phyloP scores from a whole-genome alignment of 2,888 invertebrate species.

The Andrena camellia region DNA sequence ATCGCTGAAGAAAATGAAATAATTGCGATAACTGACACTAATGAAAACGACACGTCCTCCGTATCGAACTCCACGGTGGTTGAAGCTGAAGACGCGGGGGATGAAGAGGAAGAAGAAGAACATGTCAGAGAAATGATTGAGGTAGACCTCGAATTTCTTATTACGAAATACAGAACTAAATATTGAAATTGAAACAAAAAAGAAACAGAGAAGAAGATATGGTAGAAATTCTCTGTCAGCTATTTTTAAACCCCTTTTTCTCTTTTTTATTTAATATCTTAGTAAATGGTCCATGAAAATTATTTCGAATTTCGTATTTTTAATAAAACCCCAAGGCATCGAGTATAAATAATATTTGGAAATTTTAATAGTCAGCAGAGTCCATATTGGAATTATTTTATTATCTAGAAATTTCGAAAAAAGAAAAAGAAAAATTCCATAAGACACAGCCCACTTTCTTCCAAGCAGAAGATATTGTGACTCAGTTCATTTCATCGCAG shows the following conservation, averaged over 20 bases:
- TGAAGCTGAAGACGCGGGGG: constrained; percentile 67
- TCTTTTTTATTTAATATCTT: no score
- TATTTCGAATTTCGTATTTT: no score
- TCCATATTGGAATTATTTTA: no score
- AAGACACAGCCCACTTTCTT: neutral
- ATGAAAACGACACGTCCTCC: constrained; percentile 43
- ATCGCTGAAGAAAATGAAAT: constrained; percentile 73
- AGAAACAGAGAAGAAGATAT: neutral
- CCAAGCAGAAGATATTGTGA: neutral
- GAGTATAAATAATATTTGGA: no score
- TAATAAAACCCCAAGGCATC: no score
- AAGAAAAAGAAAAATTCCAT: no score
- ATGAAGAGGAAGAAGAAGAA: constrained; percentile 87
- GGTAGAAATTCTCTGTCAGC: neutral
- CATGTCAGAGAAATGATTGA: constrained; percentile 96
- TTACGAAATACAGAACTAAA: no score
- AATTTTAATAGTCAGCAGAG: no score
- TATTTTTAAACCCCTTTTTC: no score
- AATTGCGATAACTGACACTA: constrained; percentile 77
- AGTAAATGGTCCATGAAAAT: no score
- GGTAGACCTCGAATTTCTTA: constrained; percentile 84
- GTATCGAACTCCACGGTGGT: constrained; percentile 61
- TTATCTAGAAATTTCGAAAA: no score
- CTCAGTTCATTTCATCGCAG: constrained; percentile 83
- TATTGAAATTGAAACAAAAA: neutral